Evolutionary conservation across 2,113 vertebrate species (phyloP), one percentile per base, ranked within the genome.

Genomic region (Thalassarche chlororhynchos): DNA sequence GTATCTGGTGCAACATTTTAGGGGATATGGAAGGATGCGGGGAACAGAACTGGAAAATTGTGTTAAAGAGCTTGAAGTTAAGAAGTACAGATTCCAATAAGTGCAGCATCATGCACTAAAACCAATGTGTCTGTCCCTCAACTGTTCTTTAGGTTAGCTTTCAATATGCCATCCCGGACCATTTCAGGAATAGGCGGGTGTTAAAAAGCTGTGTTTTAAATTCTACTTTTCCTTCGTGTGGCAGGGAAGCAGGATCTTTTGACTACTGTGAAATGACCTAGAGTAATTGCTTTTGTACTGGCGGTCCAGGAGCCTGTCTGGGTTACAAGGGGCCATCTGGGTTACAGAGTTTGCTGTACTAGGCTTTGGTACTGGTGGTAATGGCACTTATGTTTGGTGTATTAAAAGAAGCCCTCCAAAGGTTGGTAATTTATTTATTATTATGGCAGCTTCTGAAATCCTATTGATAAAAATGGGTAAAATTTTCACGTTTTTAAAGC

Each of bases 101-200:
- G 61, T 11, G 66, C 62, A 21, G 6, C 51, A 12, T 44, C 61
- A 17, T 36, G 29, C 47, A 54, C 46, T 28, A 65, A 46, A 58
- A 81, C 3, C 26, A 75, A 4, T 38, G 23, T 26, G 34, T 57
- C 1, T 9, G 10, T 78, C 34, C 17, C 24, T 60, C 34, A 85
- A 31, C n/a, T 81, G 19, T 55, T 72, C 29, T 64, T 2, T 44
- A 38, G 23, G 14, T 44, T 81, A 76, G 26, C 32, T 86, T 95
- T 84, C 20, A 64, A 19, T 36, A 8, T 0, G 0, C 18, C 54
- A 10, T 52, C 42, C 34, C 23, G 0, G 1, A 64, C 40, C 18
- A 10, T 65, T 87, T 83, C 51, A 82, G 76, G 82, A 76, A 21
- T 31, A 38, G 49, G 32, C 55, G 29, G 26, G 47, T 66, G 54